Base-by-base conservation (phyloP, 2,888 invertebrate species). In the Rugalucina vietnamica region DNA sequence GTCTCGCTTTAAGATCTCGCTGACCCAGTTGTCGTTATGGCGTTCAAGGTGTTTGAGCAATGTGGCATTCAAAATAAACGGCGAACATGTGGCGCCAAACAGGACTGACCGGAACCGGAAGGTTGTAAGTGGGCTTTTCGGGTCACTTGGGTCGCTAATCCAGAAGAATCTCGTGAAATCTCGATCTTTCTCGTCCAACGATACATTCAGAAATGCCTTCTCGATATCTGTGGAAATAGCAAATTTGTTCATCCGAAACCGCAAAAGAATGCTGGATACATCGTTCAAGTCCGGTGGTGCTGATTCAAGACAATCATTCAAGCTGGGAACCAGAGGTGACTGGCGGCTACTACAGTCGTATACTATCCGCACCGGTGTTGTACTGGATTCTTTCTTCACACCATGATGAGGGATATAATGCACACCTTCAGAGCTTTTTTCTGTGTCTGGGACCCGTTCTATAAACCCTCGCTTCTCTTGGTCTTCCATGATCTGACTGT, bases 61-160 rank as follows among this genome's bases (percentile, higher is more conserved):
- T 0, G 70, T 76, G 14, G 86, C 84, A 57, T 74, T 74, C 49
- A 86, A 50, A 12, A 86, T 86, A 29, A 86, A 85, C 0, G 77
- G 77, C 1, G 82, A 85, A n/a, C 78, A 81, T 18, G 79, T 84
- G 10, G 84, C 86, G 5, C 85, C 84, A 39, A 88, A 87, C n/a
- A 84, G 27, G 18, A 87, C 82, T 14, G 76, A 24, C 24, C 60
- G 70, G 71, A 88, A 85, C n/a, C 70, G 60, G 60, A 79, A 86
- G 0, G 74, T 79, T 2, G 0, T 12, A 21, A 87, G 60, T 32
- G 24, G 27, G 21, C 82, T 79, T 54, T 76, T n/a, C 3, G 85
- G 81, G 34, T 85, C 76, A 29, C 27, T 73, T 34, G 86, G 78
- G 54, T 86, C 76, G 18, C n/a, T 43, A 14, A 84, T 50, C 88